Evolutionary conservation across 2,113 vertebrate genomes (phyloP).

Genomic region (Triplophysa dalaica): DNA sequence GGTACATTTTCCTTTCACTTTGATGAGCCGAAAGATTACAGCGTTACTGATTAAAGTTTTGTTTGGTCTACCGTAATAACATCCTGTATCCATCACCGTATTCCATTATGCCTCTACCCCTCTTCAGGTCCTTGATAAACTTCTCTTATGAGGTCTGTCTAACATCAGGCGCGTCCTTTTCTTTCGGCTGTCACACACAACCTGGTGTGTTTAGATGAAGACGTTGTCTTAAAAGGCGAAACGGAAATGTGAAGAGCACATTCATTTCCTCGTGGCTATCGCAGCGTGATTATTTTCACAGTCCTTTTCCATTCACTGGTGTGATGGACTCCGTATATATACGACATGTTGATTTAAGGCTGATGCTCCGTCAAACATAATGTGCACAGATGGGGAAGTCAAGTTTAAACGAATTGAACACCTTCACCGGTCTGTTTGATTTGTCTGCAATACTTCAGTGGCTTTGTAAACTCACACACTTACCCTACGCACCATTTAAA

Average conservation of each 20-base stretch:
- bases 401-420: neutral
- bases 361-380: neutral
- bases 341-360: neutral
- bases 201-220: conserved; percentile 15
- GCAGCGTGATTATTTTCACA: conserved; percentile 5
- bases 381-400: neutral
- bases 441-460: neutral
- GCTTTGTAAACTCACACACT: neutral
- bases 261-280: conserved; percentile 11
- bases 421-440: neutral
- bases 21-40: conserved; percentile 25
- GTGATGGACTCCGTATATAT: neutral
- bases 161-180: conserved; percentile 38
- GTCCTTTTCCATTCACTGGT: conserved; percentile 4
- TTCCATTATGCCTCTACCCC: neutral
- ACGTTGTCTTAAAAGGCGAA: neutral
- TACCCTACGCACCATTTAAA: no score
- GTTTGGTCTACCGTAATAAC: conserved; percentile 52
- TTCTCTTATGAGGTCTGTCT: conserved; percentile 32
- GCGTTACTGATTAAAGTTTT: neutral
- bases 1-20: neutral
- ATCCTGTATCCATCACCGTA: conserved; percentile 19
- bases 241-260: neutral
- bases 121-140: neutral
- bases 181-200: conserved; percentile 4